Base-by-base conservation (phyloP, 1,140 invertebrate genomes). In the Magallana gigas region DNA sequence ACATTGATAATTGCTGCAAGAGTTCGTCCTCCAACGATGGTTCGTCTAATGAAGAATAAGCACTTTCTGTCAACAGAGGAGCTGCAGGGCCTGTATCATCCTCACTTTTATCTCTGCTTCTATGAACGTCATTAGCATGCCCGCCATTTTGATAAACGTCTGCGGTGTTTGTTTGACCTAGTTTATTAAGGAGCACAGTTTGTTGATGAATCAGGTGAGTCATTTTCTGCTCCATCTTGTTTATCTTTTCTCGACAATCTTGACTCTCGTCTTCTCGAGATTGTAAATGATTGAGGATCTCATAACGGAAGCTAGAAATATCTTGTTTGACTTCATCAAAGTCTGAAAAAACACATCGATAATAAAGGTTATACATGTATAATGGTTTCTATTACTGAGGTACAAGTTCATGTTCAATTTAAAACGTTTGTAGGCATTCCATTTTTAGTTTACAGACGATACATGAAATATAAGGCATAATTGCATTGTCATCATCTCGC, bases 241-340 rank as follows among this genome's bases (percentile, higher is more conserved):
- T 81, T 11, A 92, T 16, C 57, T 85, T 85, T 1, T 90, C 88
- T 29, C 29, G 60, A n/a, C 88, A 88, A 3, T 84, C 48, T 56
- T 87, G 82, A 11, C 83, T 88, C 36, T 91, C 88, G 11, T 62
- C 80, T 29, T 92, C 89, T 1, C 89, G 85, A 8, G 87, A 88
- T 57, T 88, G 57, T 56, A 92, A 76, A 83, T 93, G 90, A 84
- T 92, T 93, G 23, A 93, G 76, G 90, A 93, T 92, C 83, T 93
- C 92, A 48, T 91, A 93, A 16, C 92, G 86, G 83, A 93, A 93
- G 83, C 92, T 93, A 8, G 91, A 92, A 16, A 93, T 93, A 84
- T 93, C 92, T 57, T 93, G 92, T 80, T 93, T 93, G 0, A 93
- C 62, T 81, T 93, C 92, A 59, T 93, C 92, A 84, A 92, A 92